phyloP scores from a whole-genome alignment of 2,797 vertebrate species.

The Poecile montanus region DNA sequence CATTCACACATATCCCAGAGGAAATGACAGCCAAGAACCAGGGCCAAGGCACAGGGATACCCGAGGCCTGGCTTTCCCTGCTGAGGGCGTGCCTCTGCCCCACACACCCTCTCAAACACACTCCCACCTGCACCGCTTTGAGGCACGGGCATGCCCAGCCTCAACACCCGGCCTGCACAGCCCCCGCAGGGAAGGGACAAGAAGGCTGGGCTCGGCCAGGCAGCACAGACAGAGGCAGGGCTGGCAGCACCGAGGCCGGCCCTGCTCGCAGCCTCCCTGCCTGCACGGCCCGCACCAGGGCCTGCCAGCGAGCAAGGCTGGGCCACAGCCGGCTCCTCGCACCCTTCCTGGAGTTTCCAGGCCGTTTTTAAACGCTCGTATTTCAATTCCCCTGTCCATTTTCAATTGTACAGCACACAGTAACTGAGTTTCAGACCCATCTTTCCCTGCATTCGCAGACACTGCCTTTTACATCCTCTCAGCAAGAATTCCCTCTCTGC shows the following conservation, averaged over 20 bases:
- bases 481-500: not conserved
- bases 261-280: not conserved
- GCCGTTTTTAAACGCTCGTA: not conserved
- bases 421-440: not conserved
- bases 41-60: not conserved
- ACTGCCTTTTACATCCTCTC: not conserved
- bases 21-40: not conserved
- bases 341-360: not conserved
- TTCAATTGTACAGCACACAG: not conserved
- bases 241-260: not conserved
- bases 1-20: not conserved
- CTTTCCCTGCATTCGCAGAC: not conserved
- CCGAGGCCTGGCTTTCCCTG: accelerated
- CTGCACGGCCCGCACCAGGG: accelerated
- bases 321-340: not conserved
- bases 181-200: accelerated
- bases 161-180: accelerated
- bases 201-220: not conserved
- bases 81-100: accelerated
- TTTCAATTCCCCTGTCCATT: not conserved
- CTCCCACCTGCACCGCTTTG: not conserved
- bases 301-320: not conserved
- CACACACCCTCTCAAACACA: accelerated
- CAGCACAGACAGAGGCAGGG: accelerated
- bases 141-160: not conserved